Evolutionary conservation across 2,113 vertebrate genomes (phyloP).

Genomic region (Antennarius striatus): DNA sequence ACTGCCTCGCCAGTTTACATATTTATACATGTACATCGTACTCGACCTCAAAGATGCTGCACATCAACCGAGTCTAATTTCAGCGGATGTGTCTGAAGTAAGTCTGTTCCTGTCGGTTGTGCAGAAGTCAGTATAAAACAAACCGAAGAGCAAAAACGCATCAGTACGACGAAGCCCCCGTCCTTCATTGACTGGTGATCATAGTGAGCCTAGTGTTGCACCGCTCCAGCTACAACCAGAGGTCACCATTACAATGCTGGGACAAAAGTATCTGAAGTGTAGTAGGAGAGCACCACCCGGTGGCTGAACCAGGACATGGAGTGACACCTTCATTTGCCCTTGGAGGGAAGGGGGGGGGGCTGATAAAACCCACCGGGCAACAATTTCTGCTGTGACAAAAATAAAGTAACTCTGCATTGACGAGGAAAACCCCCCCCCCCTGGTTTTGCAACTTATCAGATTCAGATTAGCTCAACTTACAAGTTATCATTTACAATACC

Average conservation of each 20-base stretch:
- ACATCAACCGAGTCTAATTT: too few relatives aligned
- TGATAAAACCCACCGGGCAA: too few relatives aligned
- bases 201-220: conserved; percentile 10
- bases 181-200: too few relatives aligned
- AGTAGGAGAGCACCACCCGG: conserved; percentile 63
- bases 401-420: conserved; percentile 11
- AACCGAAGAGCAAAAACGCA: too few relatives aligned
- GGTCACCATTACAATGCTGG: background rate
- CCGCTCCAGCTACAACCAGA: background rate
- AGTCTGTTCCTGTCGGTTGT: too few relatives aligned
- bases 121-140: too few relatives aligned
- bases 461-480: conserved; percentile 31
- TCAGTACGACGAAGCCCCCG: too few relatives aligned
- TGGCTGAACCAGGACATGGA: conserved; percentile 29
- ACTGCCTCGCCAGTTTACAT: too few relatives aligned
- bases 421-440: conserved; percentile 25
- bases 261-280: conserved; percentile 10
- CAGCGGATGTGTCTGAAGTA: too few relatives aligned
- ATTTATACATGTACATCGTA: too few relatives aligned
- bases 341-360: too few relatives aligned
- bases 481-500: conserved; percentile 66
- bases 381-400: background rate
- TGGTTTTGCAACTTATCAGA: conserved; percentile 29
- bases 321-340: conserved; percentile 6
- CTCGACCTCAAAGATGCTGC: too few relatives aligned